Conservation (phyloP, 2,888 invertebrate species). For the Cephus pulcher region DNA sequence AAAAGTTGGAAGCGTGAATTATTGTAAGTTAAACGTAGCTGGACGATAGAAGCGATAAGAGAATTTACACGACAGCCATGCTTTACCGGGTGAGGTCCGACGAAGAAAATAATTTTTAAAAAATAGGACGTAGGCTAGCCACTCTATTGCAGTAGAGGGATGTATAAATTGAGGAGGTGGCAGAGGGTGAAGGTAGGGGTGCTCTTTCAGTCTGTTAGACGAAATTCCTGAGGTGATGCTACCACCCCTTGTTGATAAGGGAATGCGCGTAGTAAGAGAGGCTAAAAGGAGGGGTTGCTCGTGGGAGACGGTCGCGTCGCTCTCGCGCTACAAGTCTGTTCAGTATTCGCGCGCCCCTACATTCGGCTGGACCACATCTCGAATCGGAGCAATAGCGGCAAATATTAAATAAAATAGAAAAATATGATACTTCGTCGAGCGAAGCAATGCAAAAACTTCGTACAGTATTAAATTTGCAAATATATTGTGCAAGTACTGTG, state of each 20-base stretch:
- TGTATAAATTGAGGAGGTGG: not conserved
- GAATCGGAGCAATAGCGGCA: not conserved
- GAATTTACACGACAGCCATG: not conserved
- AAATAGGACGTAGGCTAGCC: not conserved
- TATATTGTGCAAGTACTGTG: not conserved
- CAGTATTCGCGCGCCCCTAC: conserved; percentile 60
- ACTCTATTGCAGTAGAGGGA: not conserved
- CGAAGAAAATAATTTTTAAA: not conserved
- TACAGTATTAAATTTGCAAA: not conserved
- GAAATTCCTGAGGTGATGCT: not conserved
- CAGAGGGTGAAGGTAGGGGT: not conserved
- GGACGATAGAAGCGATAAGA: not conserved
- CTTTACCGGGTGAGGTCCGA: not conserved
- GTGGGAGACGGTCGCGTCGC: conserved; percentile 45
- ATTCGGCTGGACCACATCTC: conserved; percentile 44
- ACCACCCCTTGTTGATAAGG: conserved; percentile 34
- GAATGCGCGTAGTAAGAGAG: conserved; percentile 54
- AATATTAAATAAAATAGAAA: not conserved
- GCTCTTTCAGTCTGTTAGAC: not conserved
- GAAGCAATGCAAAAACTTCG: not conserved
- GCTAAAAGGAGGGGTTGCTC: conserved; percentile 48
- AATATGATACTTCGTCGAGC: not conserved
- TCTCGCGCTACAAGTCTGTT: conserved; percentile 51
- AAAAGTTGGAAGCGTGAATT: not conserved
- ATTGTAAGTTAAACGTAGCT: not conserved